Evolutionary conservation across 2,113 vertebrate species (phyloP), one percentile per base, ranked within the genome.

Genomic region (Odocoileus hemionus): DNA sequence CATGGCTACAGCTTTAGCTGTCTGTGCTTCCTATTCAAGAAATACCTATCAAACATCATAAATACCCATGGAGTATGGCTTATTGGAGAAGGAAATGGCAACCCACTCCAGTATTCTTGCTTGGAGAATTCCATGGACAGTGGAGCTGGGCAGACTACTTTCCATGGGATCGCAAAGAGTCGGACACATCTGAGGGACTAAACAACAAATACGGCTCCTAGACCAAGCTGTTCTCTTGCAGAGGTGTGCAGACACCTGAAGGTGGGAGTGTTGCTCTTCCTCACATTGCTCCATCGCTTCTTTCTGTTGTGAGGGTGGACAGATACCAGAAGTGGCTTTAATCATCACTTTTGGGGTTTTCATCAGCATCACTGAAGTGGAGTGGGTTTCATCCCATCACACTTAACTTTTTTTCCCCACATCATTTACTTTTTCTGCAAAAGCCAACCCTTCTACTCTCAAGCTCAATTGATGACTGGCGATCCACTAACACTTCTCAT

Each of bases 41-140:
- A 57, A 23, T 33, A 3, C 4, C 0, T 0, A 33, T 19, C 50
- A n/a, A 26, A 8, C 7, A 21, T 39, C n/a, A 23, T 21, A 55
- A 70, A 21, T 36, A 25, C 16, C 54, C 17, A 33, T 1, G 5
- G 58, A 1, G 2, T 12, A 1, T 25, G 67, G 67, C n/a, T 74
- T 74, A 39, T 39, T 39, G 67, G 36, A 74, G n/a, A 39, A 25
- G 67, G 21, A 74, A 74, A 74, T 74, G 67, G n/a, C 5, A 74
- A 74, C 36, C n/a, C 19, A 25, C 2, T 25, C n/a, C 67, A 39
- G 67, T 39, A 39, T 23, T 39, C 67, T 74, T 25, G n/a, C 67
- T 74, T 39, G 67, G n/a, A 74, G 21, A 25, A 39, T 23, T 74
- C 36, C 67, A 23, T 6, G 67, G n/a, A 25, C 10, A 74, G 67